Percentiles rank a stretch among this genome's conserved stretches.
Conservation (phyloP, 2,797 vertebrate species). For the Psittacula derbiana region DNA sequence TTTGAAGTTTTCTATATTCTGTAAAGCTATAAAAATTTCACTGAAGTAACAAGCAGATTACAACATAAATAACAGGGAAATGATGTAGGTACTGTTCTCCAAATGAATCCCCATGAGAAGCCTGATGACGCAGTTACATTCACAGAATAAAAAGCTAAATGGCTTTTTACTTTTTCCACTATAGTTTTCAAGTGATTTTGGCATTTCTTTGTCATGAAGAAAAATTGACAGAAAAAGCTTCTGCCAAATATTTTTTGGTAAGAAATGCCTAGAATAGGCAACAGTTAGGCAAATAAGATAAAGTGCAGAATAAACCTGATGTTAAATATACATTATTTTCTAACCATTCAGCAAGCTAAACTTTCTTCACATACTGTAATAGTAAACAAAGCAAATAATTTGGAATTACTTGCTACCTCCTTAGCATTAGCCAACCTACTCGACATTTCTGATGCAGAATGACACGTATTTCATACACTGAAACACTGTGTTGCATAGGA, state of each 20-base stretch:
- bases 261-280: not conserved
- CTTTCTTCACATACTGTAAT: not conserved
- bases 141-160: slow-evolving; percentile 3
- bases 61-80: slow-evolving; percentile 28
- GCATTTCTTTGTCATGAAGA: not conserved
- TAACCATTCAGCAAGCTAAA: not conserved
- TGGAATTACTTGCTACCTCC: not conserved
- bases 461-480: not conserved
- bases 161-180: not conserved
- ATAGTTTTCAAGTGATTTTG: not conserved
- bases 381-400: not conserved
- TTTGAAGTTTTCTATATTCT: not conserved
- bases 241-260: not conserved
- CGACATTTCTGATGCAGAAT: not conserved
- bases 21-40: not conserved
- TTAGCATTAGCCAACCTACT: not conserved
- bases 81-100: not conserved
- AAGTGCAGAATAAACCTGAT: not conserved
- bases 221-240: not conserved
- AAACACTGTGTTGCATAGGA: not conserved
- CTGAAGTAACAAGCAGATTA: not conserved
- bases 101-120: not conserved
- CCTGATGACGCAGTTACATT: slow-evolving; percentile 52
- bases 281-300: not conserved
- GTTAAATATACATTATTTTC: not conserved